Evolutionary conservation across 2,113 vertebrate genomes (phyloP), one percentile per base, ranked within the genome.

Genomic region (Callocephalon fimbriatum): DNA sequence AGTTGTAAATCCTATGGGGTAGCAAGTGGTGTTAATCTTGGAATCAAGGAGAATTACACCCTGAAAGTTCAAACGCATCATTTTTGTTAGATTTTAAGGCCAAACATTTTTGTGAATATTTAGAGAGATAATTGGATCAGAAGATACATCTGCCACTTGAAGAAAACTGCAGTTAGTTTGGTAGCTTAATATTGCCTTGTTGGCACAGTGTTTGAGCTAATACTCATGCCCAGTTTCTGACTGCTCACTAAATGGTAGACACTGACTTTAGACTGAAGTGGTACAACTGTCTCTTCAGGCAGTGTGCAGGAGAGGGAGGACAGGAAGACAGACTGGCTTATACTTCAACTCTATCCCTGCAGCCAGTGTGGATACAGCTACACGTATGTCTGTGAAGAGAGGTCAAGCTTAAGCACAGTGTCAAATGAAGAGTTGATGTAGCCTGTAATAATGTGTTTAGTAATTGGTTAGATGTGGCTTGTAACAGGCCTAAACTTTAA

Each of bases 361-460:
- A 58, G 22, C 22, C 0, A 0, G 10, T 14, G 27, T 54, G 31
- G 29, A 12, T 48, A 35, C 19, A 62, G 37, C 8, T 65, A 45
- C 13, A 8, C 0, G 0, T 50, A 7, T 14, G 20, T 23, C 59
- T 86, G 38, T 56, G 58, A 91, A 32, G 11, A 82, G 35, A 5
- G 48, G 13, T 29, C 47, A 45, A 12, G 25, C 10, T 35, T 21
- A 78, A 78, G 21, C 15, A 12, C 38, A 67, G 14, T 27, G 20
- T 31, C 32, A 50, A 81, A 84, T n/a, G 29, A 27, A 11, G 13
- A 1, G 1, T 35, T 2, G 1, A 1, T 45, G 27, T 20, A 12
- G 7, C 27, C 17, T 73, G 12, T 12, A 47, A 61, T 22, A 35
- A 56, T 8, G 5, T 29, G 3, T 16, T 62, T 66, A 26, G 25